A percentile compares a stretch with the other conserved stretches of the same genome.
These are phyloP conservation scores for Mastomys natalensis DNA, from an alignment of 2,113 vertebrate species.

Conservation along the genomic window DNA sequence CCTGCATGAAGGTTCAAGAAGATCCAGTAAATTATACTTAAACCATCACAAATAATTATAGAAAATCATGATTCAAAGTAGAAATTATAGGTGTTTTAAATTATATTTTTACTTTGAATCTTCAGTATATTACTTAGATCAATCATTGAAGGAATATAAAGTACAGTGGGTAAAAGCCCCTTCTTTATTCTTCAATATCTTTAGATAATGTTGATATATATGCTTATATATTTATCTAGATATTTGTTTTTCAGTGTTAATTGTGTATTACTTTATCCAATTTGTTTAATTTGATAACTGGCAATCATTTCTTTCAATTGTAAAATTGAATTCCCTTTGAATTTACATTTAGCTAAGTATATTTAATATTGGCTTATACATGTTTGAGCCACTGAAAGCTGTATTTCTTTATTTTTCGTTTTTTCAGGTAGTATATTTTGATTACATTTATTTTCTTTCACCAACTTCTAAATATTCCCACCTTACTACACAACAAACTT, in stretches of 20 bases:
- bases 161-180: neutral
- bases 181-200: neutral
- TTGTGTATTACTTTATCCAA: neutral
- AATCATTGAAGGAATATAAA: neutral
- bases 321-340: neutral
- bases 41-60: slow-evolving; percentile 67
- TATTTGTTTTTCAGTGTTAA: neutral
- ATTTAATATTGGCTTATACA: neutral
- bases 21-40: slow-evolving; percentile 33
- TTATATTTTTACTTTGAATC: neutral
- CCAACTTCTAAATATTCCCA: neutral
- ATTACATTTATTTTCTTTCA: neutral
- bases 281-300: neutral
- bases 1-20: slow-evolving; percentile 52
- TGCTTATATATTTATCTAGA: neutral
- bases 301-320: neutral
- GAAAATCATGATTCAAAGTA: slow-evolving; percentile 56
- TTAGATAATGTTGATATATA: neutral
- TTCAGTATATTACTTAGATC: neutral
- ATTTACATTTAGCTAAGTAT: neutral
- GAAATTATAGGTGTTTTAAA: slow-evolving; percentile 55
- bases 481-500: too few relatives aligned
- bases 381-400: neutral
- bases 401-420: neutral
- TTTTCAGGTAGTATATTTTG: neutral